phyloP scores from a whole-genome alignment of 2,797 vertebrate species.

The Pseudochromis fuscus region DNA sequence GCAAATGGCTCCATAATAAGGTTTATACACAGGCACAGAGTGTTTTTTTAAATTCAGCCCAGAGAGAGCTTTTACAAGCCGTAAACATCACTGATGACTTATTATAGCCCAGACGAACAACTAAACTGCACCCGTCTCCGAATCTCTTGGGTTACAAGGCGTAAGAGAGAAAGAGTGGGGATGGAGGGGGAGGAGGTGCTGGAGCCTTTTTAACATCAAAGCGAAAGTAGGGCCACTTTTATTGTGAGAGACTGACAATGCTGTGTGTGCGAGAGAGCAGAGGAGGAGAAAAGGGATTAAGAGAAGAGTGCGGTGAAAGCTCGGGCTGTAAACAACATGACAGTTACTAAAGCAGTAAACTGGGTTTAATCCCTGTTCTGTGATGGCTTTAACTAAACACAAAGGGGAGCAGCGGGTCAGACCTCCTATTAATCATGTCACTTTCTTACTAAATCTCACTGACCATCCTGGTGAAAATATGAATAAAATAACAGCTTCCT shows the following conservation, averaged over 20 bases:
- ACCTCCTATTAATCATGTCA: conserved; percentile 34
- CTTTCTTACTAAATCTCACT: conserved; percentile 1
- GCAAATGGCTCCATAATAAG: conserved; percentile 47
- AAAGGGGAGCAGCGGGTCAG: conserved; percentile 36
- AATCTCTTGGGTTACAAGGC: conserved; percentile 32
- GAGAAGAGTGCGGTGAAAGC: conserved; percentile 62
- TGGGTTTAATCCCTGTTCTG: conserved; percentile 45
- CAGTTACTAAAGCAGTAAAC: conserved; percentile 65
- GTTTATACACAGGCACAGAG: conserved; percentile 30
- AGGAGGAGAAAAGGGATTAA: conserved; percentile 59
- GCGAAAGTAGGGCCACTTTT: conserved; percentile 42
- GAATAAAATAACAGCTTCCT: neutral
- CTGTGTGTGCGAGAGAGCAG: conserved; percentile 31
- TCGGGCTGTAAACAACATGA: conserved; percentile 72
- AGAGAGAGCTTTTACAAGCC: conserved; percentile 58
- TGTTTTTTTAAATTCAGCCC: conserved; percentile 34
- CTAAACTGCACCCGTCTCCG: conserved; percentile 29
- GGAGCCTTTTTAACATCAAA: conserved; percentile 55
- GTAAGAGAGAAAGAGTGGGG: neutral
- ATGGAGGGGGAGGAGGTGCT: neutral
- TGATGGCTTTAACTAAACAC: conserved; percentile 49
- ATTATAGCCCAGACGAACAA: conserved; percentile 40
- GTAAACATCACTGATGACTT: conserved; percentile 73
- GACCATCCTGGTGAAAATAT: neutral
- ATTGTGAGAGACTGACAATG: conserved; percentile 50